Conservation (phyloP, 2,113 vertebrate species). For the Apteryx mantelli region DNA sequence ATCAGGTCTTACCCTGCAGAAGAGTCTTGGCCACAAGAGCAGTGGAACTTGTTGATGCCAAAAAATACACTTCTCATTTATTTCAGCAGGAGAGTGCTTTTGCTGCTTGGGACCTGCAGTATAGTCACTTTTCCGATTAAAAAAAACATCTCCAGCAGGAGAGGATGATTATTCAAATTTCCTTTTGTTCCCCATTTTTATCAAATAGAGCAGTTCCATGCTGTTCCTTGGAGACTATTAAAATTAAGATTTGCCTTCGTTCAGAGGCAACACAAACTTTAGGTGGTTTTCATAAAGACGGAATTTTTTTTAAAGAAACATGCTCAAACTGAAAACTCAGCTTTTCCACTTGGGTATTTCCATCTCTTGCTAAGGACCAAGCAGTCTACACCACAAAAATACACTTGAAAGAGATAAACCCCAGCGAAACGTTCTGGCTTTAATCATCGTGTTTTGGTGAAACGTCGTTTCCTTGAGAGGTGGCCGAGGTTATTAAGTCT, state of each 20-base stretch:
- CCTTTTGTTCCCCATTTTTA: neutral
- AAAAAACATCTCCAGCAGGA: neutral
- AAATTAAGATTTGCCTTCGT: neutral
- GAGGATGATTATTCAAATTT: neutral
- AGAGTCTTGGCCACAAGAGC: neutral
- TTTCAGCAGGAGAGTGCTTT: neutral
- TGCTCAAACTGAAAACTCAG: neutral
- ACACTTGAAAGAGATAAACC: neutral
- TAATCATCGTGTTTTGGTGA: neutral
- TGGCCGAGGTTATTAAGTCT: fast-evolving
- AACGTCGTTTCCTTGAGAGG: neutral
- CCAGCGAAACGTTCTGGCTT: neutral
- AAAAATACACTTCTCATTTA: neutral
- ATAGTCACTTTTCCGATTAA: neutral
- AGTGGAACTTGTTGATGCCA: neutral
- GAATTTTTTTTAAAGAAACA: neutral
- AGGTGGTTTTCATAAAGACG: neutral
- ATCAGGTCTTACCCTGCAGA: neutral
- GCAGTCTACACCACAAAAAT: fast-evolving
- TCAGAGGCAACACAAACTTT: neutral
- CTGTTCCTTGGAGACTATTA: neutral
- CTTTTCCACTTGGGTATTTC: neutral
- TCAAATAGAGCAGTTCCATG: fast-evolving
- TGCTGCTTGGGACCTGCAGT: neutral
- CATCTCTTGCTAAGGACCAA: neutral